These are phyloP conservation scores for Magallana gigas DNA, from an alignment of 1,140 invertebrate genomes.

Conservation along the genomic window DNA sequence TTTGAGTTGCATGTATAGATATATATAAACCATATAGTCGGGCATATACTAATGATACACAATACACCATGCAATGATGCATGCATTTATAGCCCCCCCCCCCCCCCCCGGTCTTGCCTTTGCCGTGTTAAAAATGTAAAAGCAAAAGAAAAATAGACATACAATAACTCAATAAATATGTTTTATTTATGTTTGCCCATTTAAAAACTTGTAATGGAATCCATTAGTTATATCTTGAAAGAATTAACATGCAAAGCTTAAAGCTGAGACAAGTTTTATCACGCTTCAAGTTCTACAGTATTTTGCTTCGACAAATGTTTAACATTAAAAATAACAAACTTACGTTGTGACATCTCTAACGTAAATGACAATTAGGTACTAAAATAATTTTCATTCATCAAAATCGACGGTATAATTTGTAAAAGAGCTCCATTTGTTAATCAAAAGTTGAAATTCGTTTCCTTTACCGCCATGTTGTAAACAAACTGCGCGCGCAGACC, in stretches of 20 bases:
- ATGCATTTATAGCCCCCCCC: background rate
- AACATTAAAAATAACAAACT: background rate
- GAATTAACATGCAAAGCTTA: no score
- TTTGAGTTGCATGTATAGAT: no score
- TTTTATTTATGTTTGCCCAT: no score
- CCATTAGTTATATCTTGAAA: no score
- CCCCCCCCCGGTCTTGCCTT: background rate
- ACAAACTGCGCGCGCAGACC: background rate
- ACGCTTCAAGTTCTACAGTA: background rate
- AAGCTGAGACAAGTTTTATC: background rate
- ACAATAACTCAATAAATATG: no score
- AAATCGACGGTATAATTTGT: background rate
- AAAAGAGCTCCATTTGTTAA: background rate
- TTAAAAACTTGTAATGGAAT: no score
- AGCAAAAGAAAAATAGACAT: no score
- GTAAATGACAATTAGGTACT: background rate
- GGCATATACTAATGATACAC: no score
- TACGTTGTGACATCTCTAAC: background rate
- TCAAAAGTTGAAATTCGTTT: slow-evolving; percentile 12
- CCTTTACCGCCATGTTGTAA: slow-evolving; percentile 35
- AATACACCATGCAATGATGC: no score
- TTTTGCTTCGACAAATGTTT: background rate
- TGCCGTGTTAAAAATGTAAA: background rate
- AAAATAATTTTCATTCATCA: background rate
- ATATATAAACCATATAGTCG: no score